phyloP scores from a whole-genome alignment of 2,888 invertebrate species.

The Cerceris rybyensis region DNA sequence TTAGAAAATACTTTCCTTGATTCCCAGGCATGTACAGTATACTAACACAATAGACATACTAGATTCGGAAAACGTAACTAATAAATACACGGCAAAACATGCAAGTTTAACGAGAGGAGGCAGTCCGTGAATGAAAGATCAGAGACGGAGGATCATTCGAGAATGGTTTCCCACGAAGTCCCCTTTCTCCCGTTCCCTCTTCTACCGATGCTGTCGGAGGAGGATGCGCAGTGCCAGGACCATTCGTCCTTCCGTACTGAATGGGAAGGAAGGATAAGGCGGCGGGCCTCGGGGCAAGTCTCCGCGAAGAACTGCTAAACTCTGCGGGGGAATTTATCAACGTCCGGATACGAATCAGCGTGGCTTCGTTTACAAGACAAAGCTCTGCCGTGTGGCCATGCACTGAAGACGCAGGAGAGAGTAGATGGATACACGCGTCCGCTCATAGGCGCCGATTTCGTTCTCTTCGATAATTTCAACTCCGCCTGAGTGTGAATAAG shows the following conservation, averaged over 20 bases:
- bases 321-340: constrained; percentile 80
- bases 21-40: too few relatives aligned
- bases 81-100: constrained; percentile 16
- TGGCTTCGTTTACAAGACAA: constrained; percentile 82
- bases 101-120: constrained; percentile 31
- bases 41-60: too few relatives aligned
- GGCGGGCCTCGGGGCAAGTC: constrained; percentile 44
- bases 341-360: constrained; percentile 81
- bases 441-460: constrained; percentile 63
- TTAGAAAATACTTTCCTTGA: too few relatives aligned
- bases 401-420: constrained; percentile 46
- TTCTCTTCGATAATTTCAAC: constrained; percentile 3
- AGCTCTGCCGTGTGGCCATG: constrained; percentile 76
- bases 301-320: constrained; percentile 63
- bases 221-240: constrained; percentile 58
- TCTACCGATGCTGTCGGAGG: constrained; percentile 36
- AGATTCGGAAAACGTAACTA: constrained; percentile 25
- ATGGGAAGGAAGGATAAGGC: constrained; percentile 65
- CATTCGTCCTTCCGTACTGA: constrained; percentile 64
- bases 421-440: constrained; percentile 49
- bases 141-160: constrained; percentile 71
- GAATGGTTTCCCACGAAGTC: constrained; percentile 71
- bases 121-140: constrained; percentile 56
- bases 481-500: background rate
- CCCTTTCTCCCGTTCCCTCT: constrained; percentile 40